Evolutionary conservation across 2,888 invertebrate species (phyloP).

Genomic region (Colletes collaris): DNA sequence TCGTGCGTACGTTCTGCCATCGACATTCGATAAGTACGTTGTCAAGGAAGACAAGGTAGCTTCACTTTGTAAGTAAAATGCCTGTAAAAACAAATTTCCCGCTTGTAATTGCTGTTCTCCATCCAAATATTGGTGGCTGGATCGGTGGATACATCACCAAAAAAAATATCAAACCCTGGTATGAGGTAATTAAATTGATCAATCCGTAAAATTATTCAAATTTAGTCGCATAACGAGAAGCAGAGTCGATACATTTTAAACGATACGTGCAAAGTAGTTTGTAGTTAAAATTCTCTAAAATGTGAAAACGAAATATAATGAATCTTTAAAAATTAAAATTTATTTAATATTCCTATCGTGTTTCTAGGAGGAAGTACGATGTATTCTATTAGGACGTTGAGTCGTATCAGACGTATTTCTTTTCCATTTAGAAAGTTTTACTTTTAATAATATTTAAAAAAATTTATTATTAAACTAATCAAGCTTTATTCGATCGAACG

Average conservation of each 20-base stretch:
- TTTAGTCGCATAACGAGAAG: neutral
- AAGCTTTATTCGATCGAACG: too few relatives aligned
- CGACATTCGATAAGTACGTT: conserved; percentile 12
- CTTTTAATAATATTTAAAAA: too few relatives aligned
- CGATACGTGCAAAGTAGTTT: neutral
- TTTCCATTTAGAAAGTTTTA: neutral
- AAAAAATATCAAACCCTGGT: conserved; percentile 89
- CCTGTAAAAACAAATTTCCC: conserved; percentile 71
- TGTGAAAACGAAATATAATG: too few relatives aligned
- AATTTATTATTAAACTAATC: too few relatives aligned
- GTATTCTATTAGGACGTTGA: too few relatives aligned
- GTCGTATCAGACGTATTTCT: too few relatives aligned
- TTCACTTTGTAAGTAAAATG: conserved; percentile 28
- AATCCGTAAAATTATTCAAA: conserved; percentile 8
- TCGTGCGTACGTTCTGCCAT: neutral
- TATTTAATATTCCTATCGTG: too few relatives aligned
- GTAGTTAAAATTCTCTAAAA: neutral
- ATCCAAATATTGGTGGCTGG: conserved; percentile 90
- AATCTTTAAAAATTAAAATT: too few relatives aligned
- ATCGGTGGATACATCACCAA: conserved; percentile 87
- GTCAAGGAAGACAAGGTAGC: neutral
- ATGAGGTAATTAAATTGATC: conserved; percentile 83
- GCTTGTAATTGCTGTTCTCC: conserved; percentile 75
- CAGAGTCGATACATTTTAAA: neutral
- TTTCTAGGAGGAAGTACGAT: neutral